Conservation (phyloP, 2,888 invertebrate species). For the Theodoxus fluviatilis region DNA sequence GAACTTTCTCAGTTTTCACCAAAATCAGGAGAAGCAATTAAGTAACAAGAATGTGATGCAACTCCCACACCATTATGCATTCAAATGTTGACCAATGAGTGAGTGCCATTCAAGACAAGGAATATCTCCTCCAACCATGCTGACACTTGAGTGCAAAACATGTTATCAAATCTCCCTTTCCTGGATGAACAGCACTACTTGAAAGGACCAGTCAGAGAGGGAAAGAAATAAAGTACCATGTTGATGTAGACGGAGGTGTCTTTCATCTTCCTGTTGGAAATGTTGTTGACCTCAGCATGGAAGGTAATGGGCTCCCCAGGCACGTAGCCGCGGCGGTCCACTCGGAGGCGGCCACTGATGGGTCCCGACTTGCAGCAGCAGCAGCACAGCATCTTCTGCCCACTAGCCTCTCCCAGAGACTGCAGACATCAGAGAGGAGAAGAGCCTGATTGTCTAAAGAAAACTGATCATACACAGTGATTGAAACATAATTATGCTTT, state of each 20-base stretch:
- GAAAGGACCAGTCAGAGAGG: too few species aligned
- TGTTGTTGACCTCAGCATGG: slow-evolving; percentile 82
- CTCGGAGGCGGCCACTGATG: slow-evolving; percentile 82
- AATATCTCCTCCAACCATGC: background rate
- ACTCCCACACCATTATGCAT: too few species aligned
- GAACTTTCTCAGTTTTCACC: too few species aligned
- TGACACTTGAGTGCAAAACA: background rate
- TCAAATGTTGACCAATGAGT: too few species aligned
- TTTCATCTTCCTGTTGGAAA: slow-evolving; percentile 84
- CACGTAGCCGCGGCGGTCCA: slow-evolving; percentile 91
- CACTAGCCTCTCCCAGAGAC: slow-evolving; percentile 23
- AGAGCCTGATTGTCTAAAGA: too few species aligned
- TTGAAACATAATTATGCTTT: background rate
- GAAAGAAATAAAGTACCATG: too few species aligned
- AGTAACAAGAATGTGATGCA: too few species aligned
- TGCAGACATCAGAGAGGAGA: background rate
- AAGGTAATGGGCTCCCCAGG: slow-evolving; percentile 90
- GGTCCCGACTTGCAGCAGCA: slow-evolving; percentile 74
- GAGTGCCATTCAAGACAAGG: too few species aligned
- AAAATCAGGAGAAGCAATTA: too few species aligned
- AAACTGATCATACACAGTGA: slow-evolving; percentile 1
- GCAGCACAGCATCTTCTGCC: slow-evolving; percentile 71
- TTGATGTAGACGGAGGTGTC: too few species aligned
- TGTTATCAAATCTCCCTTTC: background rate
- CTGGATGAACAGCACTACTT: too few species aligned